Evolutionary conservation across 2,888 invertebrate genomes (phyloP).

Genomic region (Eupithecia exiguata): DNA sequence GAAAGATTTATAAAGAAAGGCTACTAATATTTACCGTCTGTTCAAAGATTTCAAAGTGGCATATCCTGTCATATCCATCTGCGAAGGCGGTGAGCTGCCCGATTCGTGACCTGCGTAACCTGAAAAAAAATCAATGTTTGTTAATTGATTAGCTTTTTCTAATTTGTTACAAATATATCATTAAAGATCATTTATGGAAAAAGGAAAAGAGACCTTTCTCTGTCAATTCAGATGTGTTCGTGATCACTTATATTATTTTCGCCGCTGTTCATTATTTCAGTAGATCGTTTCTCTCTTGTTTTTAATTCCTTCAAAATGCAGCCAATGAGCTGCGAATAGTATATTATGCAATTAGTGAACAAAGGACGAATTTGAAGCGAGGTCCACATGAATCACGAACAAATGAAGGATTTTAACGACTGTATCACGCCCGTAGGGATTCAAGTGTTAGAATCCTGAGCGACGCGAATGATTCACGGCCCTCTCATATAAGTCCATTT

Average conservation of each 20-base stretch:
- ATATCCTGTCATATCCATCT: constrained; percentile 90
- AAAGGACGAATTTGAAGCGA: no score
- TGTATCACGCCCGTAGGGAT: no score
- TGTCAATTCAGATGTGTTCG: not conserved
- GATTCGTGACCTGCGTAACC: constrained; percentile 82
- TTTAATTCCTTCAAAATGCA: not conserved
- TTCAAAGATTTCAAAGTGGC: constrained; percentile 88
- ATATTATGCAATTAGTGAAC: no score
- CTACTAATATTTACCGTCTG: constrained; percentile 74
- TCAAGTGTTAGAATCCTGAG: no score
- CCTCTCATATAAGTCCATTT: no score
- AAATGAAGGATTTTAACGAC: no score
- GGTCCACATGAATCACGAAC: no score
- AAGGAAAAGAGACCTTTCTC: not conserved
- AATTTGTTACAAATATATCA: not conserved
- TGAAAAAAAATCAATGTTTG: constrained; percentile 38
- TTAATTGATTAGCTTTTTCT: no score
- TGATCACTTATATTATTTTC: not conserved
- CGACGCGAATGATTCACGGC: no score
- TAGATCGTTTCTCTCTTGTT: no score
- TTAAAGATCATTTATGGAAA: not conserved
- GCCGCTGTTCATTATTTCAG: not conserved
- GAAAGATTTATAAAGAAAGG: no score
- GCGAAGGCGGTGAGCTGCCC: constrained; percentile 85
- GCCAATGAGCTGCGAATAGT: not conserved